Base-by-base conservation (phyloP, 2,797 vertebrate genomes). In the Synanceia verrucosa region DNA sequence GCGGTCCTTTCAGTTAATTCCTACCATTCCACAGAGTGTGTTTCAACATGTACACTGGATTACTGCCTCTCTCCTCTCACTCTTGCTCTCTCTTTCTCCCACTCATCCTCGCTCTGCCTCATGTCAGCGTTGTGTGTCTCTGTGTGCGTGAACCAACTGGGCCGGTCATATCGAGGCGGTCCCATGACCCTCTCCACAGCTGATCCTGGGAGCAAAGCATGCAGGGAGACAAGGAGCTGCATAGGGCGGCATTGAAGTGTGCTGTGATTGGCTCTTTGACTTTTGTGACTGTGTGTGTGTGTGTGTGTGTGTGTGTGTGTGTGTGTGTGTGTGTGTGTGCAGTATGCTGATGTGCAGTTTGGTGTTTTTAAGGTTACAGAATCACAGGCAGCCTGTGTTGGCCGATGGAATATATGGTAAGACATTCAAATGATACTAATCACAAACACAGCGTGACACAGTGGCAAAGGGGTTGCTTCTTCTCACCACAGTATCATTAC, bases 331-430 rank as follows among this genome's bases (percentile, higher is more conserved):
- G 39, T 73, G 21, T 67, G 26, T 82, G 64, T 78, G 39, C 73
- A 46, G 51, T 81, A 68, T 88, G 86, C 79, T 93, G 86, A 93
- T 91, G 83, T 94, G 88, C 91, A 61, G 81, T 91, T 88, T 93
- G 92, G 90, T 94, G 86, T 94, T 92, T 94, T 86, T 91, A 92
- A 88, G 90, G 88, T 83, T 82, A 86, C 86, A 92, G 92, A 85
- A 72, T 85, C 78, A 77, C 90, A 94, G 75, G 55, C 85, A 86
- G 84, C 81, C 76, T 76, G 65, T 90, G 83, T 90, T 88, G 87
- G 78, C 89, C 86, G n/a, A 94, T 94, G 93, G 93, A 94, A 53
- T 94, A 94, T 85, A 92, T 94, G 93, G 92, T 94, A 94, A 94
- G 93, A 86, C 64, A 67, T 81, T 88, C 34, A 81, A 78, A 79